Base-by-base conservation (phyloP, 2,113 vertebrate genomes). In the Lagopus leucura region DNA sequence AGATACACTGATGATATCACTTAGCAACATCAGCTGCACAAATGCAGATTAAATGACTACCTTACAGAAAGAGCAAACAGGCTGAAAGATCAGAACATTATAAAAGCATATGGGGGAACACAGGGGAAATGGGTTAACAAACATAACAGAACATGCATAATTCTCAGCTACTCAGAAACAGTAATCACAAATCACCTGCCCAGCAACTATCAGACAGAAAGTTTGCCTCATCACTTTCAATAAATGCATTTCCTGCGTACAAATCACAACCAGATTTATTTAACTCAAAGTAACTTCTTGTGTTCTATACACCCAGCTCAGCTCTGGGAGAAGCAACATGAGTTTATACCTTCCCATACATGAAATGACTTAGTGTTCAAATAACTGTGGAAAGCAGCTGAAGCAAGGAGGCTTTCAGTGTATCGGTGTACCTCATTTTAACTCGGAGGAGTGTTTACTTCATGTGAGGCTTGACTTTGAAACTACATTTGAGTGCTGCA, bases 121-220 rank as follows among this genome's bases (percentile, higher is more conserved):
- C 65, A 83, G 90, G 91, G 94, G 89, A 96, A 91, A 96, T 95
- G 91, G 88, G 92, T 95, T 94, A 95, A 83, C 79, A 90, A 95
- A 92, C 66, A 42, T 94, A 94, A 92, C 93, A 97, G 85, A 82
- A 94, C 91, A 75, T 95, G 90, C 91, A 94, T 94, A 95, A 94
- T 95, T 97, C 80, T 95, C 73, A 95, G 86, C 80, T 92, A 91
- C 89, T 91, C 63, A 69, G 90, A 61, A 94, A 71, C 57, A 91
- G 69, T 63, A 95, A 86, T 90, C 93, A 77, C 67, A 92, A 87
- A 85, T 89, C 92, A 91, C 96, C 92, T 95, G 94, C 78, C 89
- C 84, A 42, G 84, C 84, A 74, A 73, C 85, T 88, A 82, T 95
- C 82, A 89, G 92, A 96, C 94, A 82, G 91, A 67, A 94, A 57